phyloP scores from a whole-genome alignment of 2,113 vertebrate genomes.

The Pteropus alecto region DNA sequence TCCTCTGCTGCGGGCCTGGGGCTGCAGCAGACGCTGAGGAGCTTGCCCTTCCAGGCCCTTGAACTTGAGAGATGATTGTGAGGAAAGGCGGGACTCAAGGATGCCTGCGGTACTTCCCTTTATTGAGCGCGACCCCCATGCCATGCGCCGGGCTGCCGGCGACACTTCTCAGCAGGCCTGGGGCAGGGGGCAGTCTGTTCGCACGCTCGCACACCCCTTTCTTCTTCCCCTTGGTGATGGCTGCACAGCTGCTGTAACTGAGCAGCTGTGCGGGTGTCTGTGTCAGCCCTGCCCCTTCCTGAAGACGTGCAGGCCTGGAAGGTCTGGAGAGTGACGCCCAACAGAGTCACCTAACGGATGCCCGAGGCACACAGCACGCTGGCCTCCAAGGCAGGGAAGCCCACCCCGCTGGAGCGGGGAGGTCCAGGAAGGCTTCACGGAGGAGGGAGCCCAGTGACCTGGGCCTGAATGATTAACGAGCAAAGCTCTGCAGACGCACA shows the following conservation, averaged over 20 bases:
- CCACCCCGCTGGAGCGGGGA: rapidly evolving
- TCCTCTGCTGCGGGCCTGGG: neutral
- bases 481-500: neutral
- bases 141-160: rapidly evolving
- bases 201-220: rapidly evolving
- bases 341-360: neutral
- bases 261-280: neutral
- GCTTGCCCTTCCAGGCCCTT: neutral
- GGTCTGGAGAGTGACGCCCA: neutral
- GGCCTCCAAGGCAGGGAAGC: neutral
- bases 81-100: no score
- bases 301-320: rapidly evolving
- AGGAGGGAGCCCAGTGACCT: neutral
- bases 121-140: rapidly evolving
- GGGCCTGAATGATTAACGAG: neutral
- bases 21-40: neutral
- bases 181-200: no score
- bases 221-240: neutral
- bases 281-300: rapidly evolving
- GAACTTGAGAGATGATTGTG: rapidly evolving
- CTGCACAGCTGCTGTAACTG: no score
- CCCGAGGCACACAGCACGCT: rapidly evolving
- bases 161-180: no score
- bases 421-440: neutral
- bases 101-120: rapidly evolving